Evolutionary conservation across 2,113 vertebrate genomes (phyloP).

Genomic region (Crotophaga sulcirostris): DNA sequence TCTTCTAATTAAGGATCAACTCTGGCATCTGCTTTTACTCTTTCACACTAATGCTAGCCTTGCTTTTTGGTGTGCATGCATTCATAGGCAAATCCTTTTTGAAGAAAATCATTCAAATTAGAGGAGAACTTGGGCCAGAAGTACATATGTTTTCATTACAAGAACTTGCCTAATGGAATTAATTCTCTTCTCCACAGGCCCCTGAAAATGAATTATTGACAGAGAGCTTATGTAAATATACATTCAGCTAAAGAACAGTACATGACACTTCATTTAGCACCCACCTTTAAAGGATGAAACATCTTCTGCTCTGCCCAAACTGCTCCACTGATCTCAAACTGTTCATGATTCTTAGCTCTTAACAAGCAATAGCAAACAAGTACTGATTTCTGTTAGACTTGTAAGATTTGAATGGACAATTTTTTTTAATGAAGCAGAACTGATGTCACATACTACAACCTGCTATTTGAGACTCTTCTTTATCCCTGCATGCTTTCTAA

Average conservation of each 20-base stretch:
- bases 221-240: neutral
- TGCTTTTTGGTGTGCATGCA: neutral
- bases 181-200: neutral
- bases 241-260: neutral
- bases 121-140: neutral
- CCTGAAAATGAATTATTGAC: neutral
- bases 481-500: neutral
- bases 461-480: neutral
- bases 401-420: neutral
- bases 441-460: neutral
- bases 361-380: neutral
- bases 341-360: neutral
- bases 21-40: conserved; percentile 13
- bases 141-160: neutral
- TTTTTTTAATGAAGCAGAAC: neutral
- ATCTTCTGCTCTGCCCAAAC: neutral
- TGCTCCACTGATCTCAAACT: neutral
- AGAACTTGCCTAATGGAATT: neutral
- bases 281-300: neutral
- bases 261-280: neutral
- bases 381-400: neutral
- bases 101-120: neutral
- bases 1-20: conserved; percentile 9
- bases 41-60: neutral
- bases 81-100: conserved; percentile 8